A percentile compares a stretch with the other conserved stretches of the same genome.
Evolutionary conservation across 23 tunicate species (phyloP).

Genomic region (Phallusia fumigata): DNA sequence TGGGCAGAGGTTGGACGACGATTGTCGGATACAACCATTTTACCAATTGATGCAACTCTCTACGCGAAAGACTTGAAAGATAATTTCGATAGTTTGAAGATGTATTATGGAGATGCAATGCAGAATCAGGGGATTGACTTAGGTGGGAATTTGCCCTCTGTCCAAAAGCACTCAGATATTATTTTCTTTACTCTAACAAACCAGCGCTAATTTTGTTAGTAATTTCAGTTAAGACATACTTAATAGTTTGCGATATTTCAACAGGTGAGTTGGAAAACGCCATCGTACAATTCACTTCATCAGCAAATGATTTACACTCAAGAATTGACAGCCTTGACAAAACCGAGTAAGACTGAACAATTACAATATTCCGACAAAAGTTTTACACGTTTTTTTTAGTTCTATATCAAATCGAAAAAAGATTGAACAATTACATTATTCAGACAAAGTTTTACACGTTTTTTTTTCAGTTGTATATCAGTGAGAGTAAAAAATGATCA

Average conservation of each 20-base stretch:
- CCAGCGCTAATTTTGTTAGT: too few species aligned
- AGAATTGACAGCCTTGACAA: slow-evolving; percentile 17
- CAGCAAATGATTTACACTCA: slow-evolving; percentile 22
- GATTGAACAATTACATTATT: too few species aligned
- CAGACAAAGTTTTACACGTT: too few species aligned
- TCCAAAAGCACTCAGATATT: not conserved
- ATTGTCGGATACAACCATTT: slow-evolving; percentile 29
- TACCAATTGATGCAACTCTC: slow-evolving; percentile 28
- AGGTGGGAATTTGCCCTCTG: not conserved
- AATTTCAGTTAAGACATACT: too few species aligned
- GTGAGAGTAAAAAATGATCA: slow-evolving; percentile 63
- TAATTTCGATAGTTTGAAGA: slow-evolving; percentile 19
- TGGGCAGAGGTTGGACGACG: slow-evolving; percentile 34
- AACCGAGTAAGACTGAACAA: slow-evolving; percentile 15
- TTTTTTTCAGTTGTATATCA: not conserved
- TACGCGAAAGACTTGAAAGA: slow-evolving; percentile 26
- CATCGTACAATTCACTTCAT: slow-evolving; percentile 2
- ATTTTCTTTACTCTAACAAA: not conserved
- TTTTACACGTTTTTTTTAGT: not conserved
- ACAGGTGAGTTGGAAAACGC: slow-evolving; percentile 13
- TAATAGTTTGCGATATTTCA: not conserved
- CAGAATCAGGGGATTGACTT: not conserved
- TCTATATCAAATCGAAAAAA: too few species aligned
- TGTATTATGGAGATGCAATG: slow-evolving; percentile 20
- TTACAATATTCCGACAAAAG: not conserved